Percentiles rank a stretch among this genome's conserved stretches.
These are phyloP conservation scores for Carettochelys insculpta DNA, from an alignment of 2,113 vertebrate genomes.

Conservation along the genomic window DNA sequence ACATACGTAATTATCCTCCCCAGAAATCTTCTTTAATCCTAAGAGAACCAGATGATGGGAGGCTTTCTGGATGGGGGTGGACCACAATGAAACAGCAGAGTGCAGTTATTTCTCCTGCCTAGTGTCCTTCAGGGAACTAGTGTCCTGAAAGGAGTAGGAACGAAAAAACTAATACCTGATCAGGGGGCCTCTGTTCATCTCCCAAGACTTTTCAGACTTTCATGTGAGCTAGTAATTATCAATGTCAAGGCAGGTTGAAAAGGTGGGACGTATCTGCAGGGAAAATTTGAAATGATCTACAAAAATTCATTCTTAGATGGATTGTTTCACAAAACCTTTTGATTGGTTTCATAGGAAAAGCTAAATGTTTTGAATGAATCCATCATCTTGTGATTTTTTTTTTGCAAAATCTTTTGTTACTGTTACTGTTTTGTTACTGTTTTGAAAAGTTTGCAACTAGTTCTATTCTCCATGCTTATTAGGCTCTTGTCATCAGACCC, in stretches of 20 bases:
- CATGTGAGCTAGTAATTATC: neutral
- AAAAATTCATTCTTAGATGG: neutral
- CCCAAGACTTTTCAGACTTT: neutral
- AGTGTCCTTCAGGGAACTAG: neutral
- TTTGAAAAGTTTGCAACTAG: neutral
- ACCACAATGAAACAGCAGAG: neutral
- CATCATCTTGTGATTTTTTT: neutral
- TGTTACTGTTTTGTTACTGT: neutral
- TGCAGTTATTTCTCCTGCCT: neutral
- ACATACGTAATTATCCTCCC: neutral
- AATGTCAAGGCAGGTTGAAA: neutral
- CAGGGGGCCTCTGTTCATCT: neutral
- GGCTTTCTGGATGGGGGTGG: neutral
- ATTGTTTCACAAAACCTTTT: neutral
- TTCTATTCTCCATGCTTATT: neutral
- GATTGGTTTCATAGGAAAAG: neutral
- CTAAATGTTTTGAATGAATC: neutral
- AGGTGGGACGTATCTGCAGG: neutral
- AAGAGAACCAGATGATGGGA: neutral
- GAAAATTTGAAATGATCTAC: neutral
- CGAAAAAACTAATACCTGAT: neutral
- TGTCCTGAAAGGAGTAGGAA: neutral
- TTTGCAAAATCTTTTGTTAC: neutral
- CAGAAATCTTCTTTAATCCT: neutral
- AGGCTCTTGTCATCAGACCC: neutral